phyloP scores from a whole-genome alignment of 2,113 vertebrate species.

The Ancistrus triradiatus region DNA sequence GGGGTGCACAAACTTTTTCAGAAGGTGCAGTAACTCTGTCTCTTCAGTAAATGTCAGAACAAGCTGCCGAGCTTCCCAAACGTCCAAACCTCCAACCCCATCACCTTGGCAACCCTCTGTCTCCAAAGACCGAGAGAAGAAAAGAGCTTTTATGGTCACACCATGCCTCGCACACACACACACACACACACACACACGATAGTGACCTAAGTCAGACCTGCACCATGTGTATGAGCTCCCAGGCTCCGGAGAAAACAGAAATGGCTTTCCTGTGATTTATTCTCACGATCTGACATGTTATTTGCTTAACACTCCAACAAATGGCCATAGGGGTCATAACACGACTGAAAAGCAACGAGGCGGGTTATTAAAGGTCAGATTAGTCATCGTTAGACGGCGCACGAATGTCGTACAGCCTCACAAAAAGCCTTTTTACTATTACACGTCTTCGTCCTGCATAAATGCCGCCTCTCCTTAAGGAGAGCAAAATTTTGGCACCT shows the following conservation, averaged over 20 bases:
- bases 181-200: slow-evolving; percentile 20
- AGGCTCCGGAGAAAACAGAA: slow-evolving; percentile 44
- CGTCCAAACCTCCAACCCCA: slow-evolving; percentile 72
- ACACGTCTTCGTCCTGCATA: no score
- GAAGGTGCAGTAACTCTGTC: slow-evolving; percentile 52
- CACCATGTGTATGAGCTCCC: slow-evolving; percentile 71
- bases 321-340: no score
- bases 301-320: slow-evolving; percentile 24
- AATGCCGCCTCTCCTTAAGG: no score
- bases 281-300: slow-evolving; percentile 8
- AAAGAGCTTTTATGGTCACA: slow-evolving; percentile 70
- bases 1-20: slow-evolving; percentile 25
- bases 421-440: no score
- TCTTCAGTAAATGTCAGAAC: slow-evolving; percentile 74
- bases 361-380: no score
- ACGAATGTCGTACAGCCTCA: no score
- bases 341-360: no score
- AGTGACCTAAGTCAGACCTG: slow-evolving; percentile 52
- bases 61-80: slow-evolving; percentile 76
- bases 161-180: slow-evolving; percentile 35
- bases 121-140: slow-evolving; percentile 70
- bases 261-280: slow-evolving; percentile 7
- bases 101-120: slow-evolving; percentile 68
- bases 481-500: no score
- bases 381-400: no score